These are phyloP conservation scores for Drosophila bipectinata DNA, from an alignment of 1,140 invertebrate species.

Conservation along the genomic window DNA sequence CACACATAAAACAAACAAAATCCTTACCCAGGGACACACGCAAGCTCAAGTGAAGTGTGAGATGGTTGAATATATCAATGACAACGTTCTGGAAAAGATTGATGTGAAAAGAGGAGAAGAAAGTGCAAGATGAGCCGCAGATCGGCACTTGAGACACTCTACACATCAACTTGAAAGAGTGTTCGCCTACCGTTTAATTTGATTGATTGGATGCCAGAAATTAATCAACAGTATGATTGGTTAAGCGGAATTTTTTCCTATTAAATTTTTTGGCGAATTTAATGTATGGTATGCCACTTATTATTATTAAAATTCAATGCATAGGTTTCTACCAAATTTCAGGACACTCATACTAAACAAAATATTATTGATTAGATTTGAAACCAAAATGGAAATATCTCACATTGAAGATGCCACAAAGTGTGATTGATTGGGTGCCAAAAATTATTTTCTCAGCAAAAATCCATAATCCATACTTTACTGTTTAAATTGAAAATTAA, in stretches of 20 bases:
- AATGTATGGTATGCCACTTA: neutral
- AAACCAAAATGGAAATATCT: neutral
- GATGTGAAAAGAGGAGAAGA: slow-evolving; percentile 15
- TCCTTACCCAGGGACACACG: slow-evolving; percentile 55
- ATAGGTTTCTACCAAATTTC: neutral
- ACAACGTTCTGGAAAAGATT: slow-evolving; percentile 46
- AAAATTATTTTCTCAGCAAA: slow-evolving; percentile 6
- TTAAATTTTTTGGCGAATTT: slow-evolving; percentile 8
- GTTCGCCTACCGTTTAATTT: slow-evolving; percentile 18
- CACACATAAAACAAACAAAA: slow-evolving; percentile 70
- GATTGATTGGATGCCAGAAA: slow-evolving; percentile 32
- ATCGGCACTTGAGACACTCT: slow-evolving; percentile 40
- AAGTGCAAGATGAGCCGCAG: slow-evolving; percentile 17
- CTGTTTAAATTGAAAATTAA: slow-evolving; percentile 17
- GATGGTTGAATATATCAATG: slow-evolving; percentile 54
- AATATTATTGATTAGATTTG: neutral
- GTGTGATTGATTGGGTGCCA: slow-evolving; percentile 11
- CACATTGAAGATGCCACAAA: neutral
- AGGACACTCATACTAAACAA: neutral
- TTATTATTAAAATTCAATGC: neutral
- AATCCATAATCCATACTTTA: neutral
- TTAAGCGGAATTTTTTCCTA: slow-evolving; percentile 2
- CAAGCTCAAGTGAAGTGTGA: slow-evolving; percentile 46
- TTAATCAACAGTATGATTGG: slow-evolving; percentile 17
- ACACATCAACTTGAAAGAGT: slow-evolving; percentile 3